Conservation (phyloP, 2,797 vertebrate species). For the Menidia menidia region DNA sequence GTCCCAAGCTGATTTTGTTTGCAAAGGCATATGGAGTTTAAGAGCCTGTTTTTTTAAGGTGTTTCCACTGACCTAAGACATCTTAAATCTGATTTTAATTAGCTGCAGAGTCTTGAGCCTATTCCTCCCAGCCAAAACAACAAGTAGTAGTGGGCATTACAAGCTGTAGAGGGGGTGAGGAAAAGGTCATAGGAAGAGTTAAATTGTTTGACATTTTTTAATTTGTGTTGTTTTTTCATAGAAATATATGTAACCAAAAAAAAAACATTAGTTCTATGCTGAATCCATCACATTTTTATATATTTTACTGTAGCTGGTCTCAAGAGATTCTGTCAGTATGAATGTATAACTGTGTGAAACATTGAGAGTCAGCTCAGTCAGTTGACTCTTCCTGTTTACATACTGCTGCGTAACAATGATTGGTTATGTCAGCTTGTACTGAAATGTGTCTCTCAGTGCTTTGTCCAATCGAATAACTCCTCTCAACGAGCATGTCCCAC, state of each 20-base stretch:
- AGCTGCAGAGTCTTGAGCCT: constrained; percentile 38
- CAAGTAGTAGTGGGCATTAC: background rate
- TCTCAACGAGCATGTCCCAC: constrained; percentile 44
- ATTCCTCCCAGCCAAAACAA: constrained; percentile 24
- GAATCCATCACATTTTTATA: background rate
- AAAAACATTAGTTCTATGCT: background rate
- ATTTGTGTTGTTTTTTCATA: background rate
- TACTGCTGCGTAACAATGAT: constrained; percentile 21
- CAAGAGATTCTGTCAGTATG: background rate
- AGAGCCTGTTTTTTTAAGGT: constrained; percentile 27
- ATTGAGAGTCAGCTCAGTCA: background rate
- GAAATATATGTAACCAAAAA: background rate
- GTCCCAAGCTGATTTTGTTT: constrained; percentile 23
- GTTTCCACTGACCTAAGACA: constrained; percentile 48
- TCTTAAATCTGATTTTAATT: constrained; percentile 69
- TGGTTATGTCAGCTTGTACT: constrained; percentile 37
- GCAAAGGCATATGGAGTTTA: constrained; percentile 1
- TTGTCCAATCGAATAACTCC: constrained; percentile 59
- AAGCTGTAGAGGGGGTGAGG: background rate
- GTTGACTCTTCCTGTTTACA: constrained; percentile 57
- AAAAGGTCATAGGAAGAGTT: constrained; percentile 34
- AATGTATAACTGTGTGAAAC: background rate
- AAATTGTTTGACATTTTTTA: constrained; percentile 11
- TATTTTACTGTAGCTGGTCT: background rate
- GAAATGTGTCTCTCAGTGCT: constrained; percentile 1